A percentile compares a stretch with the other conserved stretches of the same genome.
These are phyloP conservation scores for Glaucomys volans DNA, from an alignment of 2,113 vertebrate genomes.

Conservation along the genomic window DNA sequence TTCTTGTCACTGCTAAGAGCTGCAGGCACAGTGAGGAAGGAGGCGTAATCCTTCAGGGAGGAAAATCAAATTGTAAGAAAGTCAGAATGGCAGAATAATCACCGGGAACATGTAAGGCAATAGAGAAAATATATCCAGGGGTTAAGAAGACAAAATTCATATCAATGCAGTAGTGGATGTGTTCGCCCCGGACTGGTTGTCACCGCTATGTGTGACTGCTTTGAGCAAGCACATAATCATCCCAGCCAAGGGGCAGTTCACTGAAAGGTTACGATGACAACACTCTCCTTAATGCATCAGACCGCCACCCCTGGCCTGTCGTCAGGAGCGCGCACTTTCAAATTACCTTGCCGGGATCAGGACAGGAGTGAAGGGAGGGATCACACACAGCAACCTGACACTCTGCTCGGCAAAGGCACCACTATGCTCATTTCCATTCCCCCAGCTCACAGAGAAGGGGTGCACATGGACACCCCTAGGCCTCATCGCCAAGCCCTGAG, in stretches of 20 bases:
- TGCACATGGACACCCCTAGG: no score
- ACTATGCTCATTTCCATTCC: rapidly evolving
- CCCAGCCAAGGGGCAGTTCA: not conserved
- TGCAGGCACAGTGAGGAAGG: not conserved
- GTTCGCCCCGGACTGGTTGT: not conserved
- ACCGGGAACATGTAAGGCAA: not conserved
- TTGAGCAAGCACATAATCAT: not conserved
- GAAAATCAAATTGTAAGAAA: not conserved
- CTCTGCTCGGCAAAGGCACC: not conserved
- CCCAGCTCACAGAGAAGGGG: not conserved
- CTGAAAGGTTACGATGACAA: not conserved
- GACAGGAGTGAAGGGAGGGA: not conserved
- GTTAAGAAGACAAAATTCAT: constrained; percentile 11
- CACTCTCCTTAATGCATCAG: not conserved
- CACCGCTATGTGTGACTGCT: not conserved
- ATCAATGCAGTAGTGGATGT: not conserved
- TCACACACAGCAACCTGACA: not conserved
- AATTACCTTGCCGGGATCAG: not conserved
- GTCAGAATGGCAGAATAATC: constrained; percentile 1
- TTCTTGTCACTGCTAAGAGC: not conserved
- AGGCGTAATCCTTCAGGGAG: not conserved
- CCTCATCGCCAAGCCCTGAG: not conserved
- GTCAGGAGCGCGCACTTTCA: not conserved
- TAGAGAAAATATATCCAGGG: not conserved
- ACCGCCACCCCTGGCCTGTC: not conserved